Conservation (phyloP, 2,113 vertebrate species). For the Gallinago jamesoni region DNA sequence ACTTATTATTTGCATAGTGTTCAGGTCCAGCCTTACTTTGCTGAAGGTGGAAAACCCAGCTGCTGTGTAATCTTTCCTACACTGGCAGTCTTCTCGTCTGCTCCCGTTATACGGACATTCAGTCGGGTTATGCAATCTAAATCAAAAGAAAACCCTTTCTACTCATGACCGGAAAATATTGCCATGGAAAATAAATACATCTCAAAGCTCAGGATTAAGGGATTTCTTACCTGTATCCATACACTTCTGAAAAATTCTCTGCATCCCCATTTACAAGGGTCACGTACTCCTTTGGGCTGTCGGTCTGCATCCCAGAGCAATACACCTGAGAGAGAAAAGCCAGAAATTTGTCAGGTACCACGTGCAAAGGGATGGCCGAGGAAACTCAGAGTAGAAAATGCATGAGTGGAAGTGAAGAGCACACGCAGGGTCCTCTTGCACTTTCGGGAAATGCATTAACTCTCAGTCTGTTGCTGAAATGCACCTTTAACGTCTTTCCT, state of each 20-base stretch:
- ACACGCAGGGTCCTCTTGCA: background rate
- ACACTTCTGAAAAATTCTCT: constrained; percentile 97
- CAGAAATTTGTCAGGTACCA: background rate
- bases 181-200: background rate
- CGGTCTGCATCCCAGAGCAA: constrained; percentile 91
- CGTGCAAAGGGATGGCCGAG: background rate
- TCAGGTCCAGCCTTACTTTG: constrained; percentile 91
- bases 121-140: constrained; percentile 91
- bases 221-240: constrained; percentile 89
- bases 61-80: constrained; percentile 89
- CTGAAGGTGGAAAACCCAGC: constrained; percentile 92
- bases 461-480: background rate
- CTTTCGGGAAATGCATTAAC: background rate
- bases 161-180: constrained; percentile 27
- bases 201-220: background rate
- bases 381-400: background rate
- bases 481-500: constrained; percentile 87
- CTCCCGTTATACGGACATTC: constrained; percentile 92
- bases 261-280: constrained; percentile 84
- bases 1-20: constrained; percentile 93
- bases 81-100: constrained; percentile 88
- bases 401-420: background rate
- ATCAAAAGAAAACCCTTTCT: constrained; percentile 55
- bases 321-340: constrained; percentile 81
- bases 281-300: constrained; percentile 88